These are phyloP conservation scores for Watersipora subatra DNA, from an alignment of 1,140 invertebrate genomes.

Conservation along the genomic window DNA sequence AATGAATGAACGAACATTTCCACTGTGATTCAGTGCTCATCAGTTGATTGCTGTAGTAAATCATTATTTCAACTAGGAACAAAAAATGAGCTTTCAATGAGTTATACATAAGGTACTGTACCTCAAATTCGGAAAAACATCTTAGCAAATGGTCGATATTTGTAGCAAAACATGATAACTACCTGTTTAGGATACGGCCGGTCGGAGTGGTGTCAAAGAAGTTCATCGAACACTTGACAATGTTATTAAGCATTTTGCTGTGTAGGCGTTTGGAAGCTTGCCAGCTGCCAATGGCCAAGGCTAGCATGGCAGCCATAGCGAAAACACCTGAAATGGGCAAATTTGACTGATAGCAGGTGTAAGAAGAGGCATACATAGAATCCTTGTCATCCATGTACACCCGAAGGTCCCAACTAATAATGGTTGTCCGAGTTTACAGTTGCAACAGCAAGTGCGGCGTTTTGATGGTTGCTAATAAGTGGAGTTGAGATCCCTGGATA, in stretches of 20 bases:
- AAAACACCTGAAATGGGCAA: constrained; percentile 14
- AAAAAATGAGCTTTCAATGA: no score
- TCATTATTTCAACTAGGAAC: no score
- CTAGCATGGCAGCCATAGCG: constrained; percentile 17
- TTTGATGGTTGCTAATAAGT: neutral
- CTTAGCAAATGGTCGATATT: no score
- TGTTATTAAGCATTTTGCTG: constrained; percentile 27
- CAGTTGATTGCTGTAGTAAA: no score
- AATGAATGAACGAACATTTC: no score
- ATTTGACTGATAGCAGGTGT: no score
- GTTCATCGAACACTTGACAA: constrained; percentile 45
- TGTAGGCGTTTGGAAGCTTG: constrained; percentile 30
- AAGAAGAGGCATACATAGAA: no score
- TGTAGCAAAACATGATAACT: neutral
- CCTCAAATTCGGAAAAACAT: no score
- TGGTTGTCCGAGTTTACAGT: neutral
- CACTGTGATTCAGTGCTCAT: no score
- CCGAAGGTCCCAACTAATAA: neutral
- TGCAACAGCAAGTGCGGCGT: neutral
- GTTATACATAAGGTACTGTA: no score
- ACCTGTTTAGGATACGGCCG: constrained; percentile 48
- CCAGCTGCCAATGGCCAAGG: constrained; percentile 22
- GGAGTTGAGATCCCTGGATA: neutral
- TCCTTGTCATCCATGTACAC: no score
- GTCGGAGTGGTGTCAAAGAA: constrained; percentile 53